A percentile compares a stretch with the other conserved stretches of the same genome.
phyloP scores from a whole-genome alignment of 2,797 vertebrate species.

The Melanotaenia pygmaea region DNA sequence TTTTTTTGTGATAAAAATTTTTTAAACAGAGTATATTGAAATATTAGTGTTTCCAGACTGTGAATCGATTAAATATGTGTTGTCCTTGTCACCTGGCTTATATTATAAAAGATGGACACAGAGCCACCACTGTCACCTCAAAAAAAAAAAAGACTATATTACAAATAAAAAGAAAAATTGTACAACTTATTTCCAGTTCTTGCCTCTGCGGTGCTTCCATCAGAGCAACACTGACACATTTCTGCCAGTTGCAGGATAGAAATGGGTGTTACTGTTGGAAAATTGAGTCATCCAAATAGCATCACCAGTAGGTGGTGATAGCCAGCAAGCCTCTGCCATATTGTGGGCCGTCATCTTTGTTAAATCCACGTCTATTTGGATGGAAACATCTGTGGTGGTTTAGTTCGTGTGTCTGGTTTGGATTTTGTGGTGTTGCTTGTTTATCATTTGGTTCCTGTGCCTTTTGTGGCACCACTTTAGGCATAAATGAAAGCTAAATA shows the following conservation, averaged over 20 bases:
- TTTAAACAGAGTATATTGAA: too few species aligned
- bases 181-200: too few species aligned
- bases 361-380: slow-evolving; percentile 33
- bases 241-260: slow-evolving; percentile 39
- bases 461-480: slow-evolving; percentile 10
- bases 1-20: too few species aligned
- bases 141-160: too few species aligned
- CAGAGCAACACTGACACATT: slow-evolving; percentile 47
- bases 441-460: background rate
- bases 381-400: slow-evolving; percentile 41
- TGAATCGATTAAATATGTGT: too few species aligned
- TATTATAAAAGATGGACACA: too few species aligned
- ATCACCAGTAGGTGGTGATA: slow-evolving; percentile 66
- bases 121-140: too few species aligned
- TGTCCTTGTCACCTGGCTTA: too few species aligned
- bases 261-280: slow-evolving; percentile 55
- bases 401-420: slow-evolving; percentile 22
- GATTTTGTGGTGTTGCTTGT: slow-evolving; percentile 8
- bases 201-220: slow-evolving; percentile 21
- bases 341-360: slow-evolving; percentile 25
- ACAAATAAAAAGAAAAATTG: too few species aligned
- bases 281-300: slow-evolving; percentile 47
- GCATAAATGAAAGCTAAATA: slow-evolving; percentile 39
- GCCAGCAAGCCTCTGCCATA: slow-evolving; percentile 44
- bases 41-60: too few species aligned